Evolutionary conservation across 2,888 invertebrate species (phyloP).

Genomic region (Eutolmus rufibarbis): DNA sequence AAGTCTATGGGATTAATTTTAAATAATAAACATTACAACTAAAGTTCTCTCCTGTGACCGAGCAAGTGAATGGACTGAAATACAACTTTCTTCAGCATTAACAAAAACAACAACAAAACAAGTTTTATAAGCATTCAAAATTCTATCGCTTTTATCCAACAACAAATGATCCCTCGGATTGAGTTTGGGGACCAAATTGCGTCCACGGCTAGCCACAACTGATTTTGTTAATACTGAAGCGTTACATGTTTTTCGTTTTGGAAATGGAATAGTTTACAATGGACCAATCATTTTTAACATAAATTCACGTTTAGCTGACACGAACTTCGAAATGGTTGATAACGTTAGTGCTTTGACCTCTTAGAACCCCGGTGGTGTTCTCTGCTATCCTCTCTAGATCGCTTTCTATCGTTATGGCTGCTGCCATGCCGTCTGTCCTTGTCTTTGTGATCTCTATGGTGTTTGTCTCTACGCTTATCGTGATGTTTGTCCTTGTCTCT

Average conservation of each 20-base stretch:
- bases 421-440: neutral
- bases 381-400: constrained; percentile 78
- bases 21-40: constrained; percentile 8
- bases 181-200: neutral
- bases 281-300: neutral
- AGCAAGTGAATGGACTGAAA: neutral
- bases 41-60: neutral
- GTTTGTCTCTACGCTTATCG: constrained; percentile 61
- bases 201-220: neutral
- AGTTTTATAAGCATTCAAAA: neutral
- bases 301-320: neutral
- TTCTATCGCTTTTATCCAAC: neutral
- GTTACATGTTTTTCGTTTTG: neutral
- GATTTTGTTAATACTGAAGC: constrained; percentile 22
- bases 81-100: constrained; percentile 17
- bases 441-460: constrained; percentile 48
- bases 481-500: constrained; percentile 58
- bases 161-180: neutral
- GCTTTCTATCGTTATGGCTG: constrained; percentile 69
- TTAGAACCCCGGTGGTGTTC: constrained; percentile 71
- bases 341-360: constrained; percentile 66
- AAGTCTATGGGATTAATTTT: constrained; percentile 13
- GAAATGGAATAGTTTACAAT: constrained; percentile 26
- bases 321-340: neutral
- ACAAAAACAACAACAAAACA: neutral